Conservation (phyloP, 2,888 invertebrate genomes). For the Ceramica pisi region DNA sequence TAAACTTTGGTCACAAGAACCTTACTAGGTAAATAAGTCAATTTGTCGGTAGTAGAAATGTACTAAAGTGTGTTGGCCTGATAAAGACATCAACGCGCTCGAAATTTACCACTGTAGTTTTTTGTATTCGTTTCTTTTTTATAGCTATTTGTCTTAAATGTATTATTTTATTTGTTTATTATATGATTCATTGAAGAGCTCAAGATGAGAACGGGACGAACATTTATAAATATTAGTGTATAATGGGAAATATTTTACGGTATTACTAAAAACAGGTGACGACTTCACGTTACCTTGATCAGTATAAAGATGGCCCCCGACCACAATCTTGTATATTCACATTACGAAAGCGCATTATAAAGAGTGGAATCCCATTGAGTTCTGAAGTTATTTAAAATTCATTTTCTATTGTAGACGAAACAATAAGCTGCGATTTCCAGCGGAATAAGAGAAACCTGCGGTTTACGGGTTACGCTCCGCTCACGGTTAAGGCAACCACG, state of each 20-base stretch:
- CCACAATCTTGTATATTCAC: slow-evolving; percentile 26
- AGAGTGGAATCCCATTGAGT: slow-evolving; percentile 60
- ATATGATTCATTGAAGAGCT: too few relatives aligned
- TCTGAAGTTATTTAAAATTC: slow-evolving; percentile 54
- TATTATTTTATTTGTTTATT: too few relatives aligned
- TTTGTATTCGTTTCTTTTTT: too few relatives aligned
- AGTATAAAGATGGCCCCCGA: slow-evolving; percentile 1
- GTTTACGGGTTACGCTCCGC: slow-evolving; percentile 52
- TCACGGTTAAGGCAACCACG: slow-evolving; percentile 39
- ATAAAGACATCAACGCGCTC: slow-evolving; percentile 25
- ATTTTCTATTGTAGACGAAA: slow-evolving; percentile 64
- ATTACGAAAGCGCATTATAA: slow-evolving; percentile 58
- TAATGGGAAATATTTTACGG: too few relatives aligned
- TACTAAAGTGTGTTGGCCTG: neutral
- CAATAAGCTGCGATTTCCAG: slow-evolving; percentile 65
- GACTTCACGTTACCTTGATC: slow-evolving; percentile 4
- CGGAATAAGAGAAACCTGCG: slow-evolving; percentile 58
- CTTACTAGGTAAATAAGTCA: neutral
- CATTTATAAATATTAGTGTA: too few relatives aligned
- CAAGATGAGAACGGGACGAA: too few relatives aligned
- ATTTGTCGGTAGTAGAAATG: neutral
- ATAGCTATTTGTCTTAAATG: too few relatives aligned
- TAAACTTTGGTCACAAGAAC: too few relatives aligned
- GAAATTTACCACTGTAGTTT: too few relatives aligned
- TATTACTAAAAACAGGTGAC: too few relatives aligned